Percentiles rank a stretch among this genome's conserved stretches.
Conservation (phyloP, 2,113 vertebrate genomes). For the Lanius collurio region DNA sequence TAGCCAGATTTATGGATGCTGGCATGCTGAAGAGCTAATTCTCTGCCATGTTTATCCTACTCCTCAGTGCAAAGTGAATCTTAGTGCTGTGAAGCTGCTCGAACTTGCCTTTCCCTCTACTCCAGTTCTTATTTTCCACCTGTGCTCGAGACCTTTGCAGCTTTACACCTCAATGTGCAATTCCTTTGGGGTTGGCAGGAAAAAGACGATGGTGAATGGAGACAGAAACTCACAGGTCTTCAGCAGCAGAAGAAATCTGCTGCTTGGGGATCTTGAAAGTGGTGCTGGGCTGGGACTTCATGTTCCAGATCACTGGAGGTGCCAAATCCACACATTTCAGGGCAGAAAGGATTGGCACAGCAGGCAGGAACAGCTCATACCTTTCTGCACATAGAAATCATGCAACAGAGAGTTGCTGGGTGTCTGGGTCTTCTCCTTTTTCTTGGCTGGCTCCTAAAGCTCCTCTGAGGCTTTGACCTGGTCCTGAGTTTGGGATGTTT, state of each 20-base stretch:
- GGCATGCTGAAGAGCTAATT: background rate
- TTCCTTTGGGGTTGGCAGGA: background rate
- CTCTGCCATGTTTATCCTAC: background rate
- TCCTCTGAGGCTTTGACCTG: background rate
- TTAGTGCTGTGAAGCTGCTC: background rate
- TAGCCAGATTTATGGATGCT: conserved; percentile 18
- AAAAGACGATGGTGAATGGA: background rate
- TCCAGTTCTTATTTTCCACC: background rate
- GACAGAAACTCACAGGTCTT: background rate
- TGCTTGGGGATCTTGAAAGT: background rate
- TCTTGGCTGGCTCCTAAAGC: background rate
- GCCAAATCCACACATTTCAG: background rate
- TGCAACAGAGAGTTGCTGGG: background rate
- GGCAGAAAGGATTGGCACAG: background rate
- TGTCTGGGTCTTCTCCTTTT: background rate
- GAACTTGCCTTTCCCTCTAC: background rate
- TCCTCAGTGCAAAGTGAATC: background rate
- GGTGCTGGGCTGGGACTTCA: background rate
- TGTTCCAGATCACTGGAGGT: background rate
- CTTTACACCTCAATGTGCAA: background rate
- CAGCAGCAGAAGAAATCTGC: background rate
- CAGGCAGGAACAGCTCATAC: background rate
- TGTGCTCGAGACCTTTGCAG: background rate
- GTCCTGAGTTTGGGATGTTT: background rate
- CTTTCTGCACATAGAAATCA: background rate